A percentile compares a stretch with the other conserved stretches of the same genome.
Evolutionary conservation across 2,797 vertebrate species (phyloP).

Genomic region (Poecilia velifera): DNA sequence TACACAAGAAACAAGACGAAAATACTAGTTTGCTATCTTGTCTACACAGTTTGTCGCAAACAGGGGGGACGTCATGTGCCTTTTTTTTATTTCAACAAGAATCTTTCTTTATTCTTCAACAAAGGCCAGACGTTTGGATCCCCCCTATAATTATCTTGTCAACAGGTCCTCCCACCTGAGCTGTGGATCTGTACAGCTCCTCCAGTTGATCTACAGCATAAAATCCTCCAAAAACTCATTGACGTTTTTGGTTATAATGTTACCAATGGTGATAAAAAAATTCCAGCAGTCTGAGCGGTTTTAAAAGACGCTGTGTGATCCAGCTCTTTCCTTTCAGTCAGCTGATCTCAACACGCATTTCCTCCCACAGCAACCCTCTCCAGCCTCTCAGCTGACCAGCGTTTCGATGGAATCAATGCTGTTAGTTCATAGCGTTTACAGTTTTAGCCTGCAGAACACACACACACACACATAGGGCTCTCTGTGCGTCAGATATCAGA

Average conservation of each 20-base stretch:
- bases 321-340: slow-evolving; percentile 37
- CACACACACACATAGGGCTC: slow-evolving; percentile 61
- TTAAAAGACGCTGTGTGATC: neutral
- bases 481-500: slow-evolving; percentile 76
- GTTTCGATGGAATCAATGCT: slow-evolving; percentile 65
- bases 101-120: neutral
- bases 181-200: neutral
- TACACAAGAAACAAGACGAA: too few relatives aligned
- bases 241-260: neutral
- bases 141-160: neutral
- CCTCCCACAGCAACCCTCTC: slow-evolving; percentile 46
- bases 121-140: neutral
- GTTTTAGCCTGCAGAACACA: slow-evolving; percentile 55
- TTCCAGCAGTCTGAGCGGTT: neutral
- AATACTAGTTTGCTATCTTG: neutral
- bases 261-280: neutral
- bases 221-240: neutral
- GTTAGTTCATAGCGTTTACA: slow-evolving; percentile 69
- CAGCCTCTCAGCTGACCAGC: slow-evolving; percentile 63
- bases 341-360: slow-evolving; percentile 57
- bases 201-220: neutral
- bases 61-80: neutral
- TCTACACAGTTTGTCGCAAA: neutral
- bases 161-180: neutral
- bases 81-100: neutral